Evolutionary conservation across 1,140 invertebrate genomes (phyloP), one percentile per base, ranked within the genome.

Genomic region (Drosophila rhopaloa): DNA sequence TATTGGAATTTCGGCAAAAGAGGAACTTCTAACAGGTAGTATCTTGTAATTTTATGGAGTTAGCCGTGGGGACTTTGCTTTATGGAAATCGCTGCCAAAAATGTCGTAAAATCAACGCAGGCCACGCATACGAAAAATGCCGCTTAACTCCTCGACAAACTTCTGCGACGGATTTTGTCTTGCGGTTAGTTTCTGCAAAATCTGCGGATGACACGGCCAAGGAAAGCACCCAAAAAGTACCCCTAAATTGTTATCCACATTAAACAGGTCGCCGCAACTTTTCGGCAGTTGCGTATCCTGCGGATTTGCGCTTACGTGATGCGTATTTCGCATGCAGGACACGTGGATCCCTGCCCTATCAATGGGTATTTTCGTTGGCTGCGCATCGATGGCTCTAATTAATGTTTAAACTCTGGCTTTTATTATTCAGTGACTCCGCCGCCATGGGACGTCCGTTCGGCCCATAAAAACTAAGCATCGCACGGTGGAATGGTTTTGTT

Each of bases 11-110:
- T 67, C 59, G 53, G 62, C 65, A 13, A 51, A 35, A 51, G 41
- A 76, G 66, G 65, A 88, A 83, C 60, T 86, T 86, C 77, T 68
- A 61, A 74, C 51, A 75, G 81, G 77, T 70, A 65, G 83, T 88
- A 89, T 68, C 83, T 77, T 89, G 79, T 83, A 88, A 74, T 83
- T 86, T 86, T 88, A 83, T 86, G 59, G 76, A 88, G 83, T 82
- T 68, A n/a, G 40, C 59, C 73, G 38, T 48, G 65, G 60, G 71
- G 50, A 40, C 67, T 40, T 37, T 57, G 66, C 37, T 58, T 71
- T 71, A 72, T 71, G 68, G 68, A 72, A 72, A 72, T 72, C 65
- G 68, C 68, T 50, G 53, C 44, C 65, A 35, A 75, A 75, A 82
- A 88, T 88, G 84, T 88, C 83, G 83, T 88, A 77, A 88, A 88